Evolutionary conservation across 2,797 vertebrate genomes (phyloP), one percentile per base, ranked within the genome.

Genomic region (Dicrostonyx torquatus): DNA sequence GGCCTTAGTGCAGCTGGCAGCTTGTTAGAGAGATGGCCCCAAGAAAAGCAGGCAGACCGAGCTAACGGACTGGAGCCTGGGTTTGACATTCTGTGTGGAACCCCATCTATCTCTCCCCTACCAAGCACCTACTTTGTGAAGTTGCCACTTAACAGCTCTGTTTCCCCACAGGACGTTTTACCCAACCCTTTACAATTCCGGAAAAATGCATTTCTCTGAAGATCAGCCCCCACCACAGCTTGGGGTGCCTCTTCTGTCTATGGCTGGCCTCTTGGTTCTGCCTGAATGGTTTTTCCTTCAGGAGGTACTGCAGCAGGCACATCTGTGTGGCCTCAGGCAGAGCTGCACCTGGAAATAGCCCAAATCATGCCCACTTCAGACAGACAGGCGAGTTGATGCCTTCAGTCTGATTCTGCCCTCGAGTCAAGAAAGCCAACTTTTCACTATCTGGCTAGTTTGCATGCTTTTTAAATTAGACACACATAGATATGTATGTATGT

Each of bases 31-130:
- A 73, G 77, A 92, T 77, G 76, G 92, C 96, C 98, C 97, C 97
- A 87, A 97, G 95, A 96, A 98, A 97, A 97, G 96, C 96, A 97
- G 98, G 95, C 94, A 4, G 53, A 6, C 68, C 95, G 89, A 90
- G 84, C 90, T 97, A 95, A 77, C 95, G 76, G n/a, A 70, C 96
- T 83, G 22, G 92, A 83, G 66, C 93, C 97, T 94, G 43, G 73
- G 83, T 96, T 96, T 96, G 95, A 95, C 95, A 83, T 88, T 0
- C 0, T 96, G 95, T 95, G 82, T 94, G 96, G 97, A 93, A 97
- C 83, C 88, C 93, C 84, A 45, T 77, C 58, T 89, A 37, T 62
- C 40, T 45, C 40, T 84, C 55, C 40, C 72, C 2, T 12, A 79
- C 45, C 93, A 50, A 60, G 89, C 22, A 53, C 22, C 43, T 62